Evolutionary conservation across 2,113 vertebrate genomes (phyloP), one percentile per base, ranked within the genome.

Genomic region (Apteryx owenii): DNA sequence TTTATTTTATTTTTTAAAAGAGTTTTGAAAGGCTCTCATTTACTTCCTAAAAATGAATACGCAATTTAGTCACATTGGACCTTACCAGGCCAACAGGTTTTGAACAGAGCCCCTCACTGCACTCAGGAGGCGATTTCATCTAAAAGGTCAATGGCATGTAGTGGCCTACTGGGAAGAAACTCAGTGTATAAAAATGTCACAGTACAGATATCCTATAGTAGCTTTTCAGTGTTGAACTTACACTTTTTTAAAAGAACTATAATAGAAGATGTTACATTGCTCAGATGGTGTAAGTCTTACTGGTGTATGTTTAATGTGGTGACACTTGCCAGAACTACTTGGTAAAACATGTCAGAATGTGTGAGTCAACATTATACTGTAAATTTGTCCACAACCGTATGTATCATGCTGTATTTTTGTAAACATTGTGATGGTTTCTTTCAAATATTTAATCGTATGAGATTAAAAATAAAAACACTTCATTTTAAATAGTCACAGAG

Each of bases 381-480:
- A 90, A 96, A 98, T 94, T 95, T 98, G 95, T 97, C 96, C 94
- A 95, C 82, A 29, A 87, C 91, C 3, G 72, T 97, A 81, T 92
- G 96, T 95, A 94, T 95, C 97, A 94, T 40, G 96, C 87, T 97
- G 92, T 97, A 94, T 97, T 97, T 98, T 98, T 98, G 97, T 98
- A 98, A 97, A 96, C 97, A 97, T 50, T 86, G 97, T 96, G 96
- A 95, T 95, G 90, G 93, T 94, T 98, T 87, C 95, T 97, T 97
- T 95, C 95, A 96, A 94, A 93, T 93, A 51, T 96, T 54, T 95
- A 90, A 94, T 58, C 21, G 40, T 97, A 90, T 87, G 95, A 78
- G 69, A 71, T 91, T 96, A 97, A 97, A 97, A 93, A 93, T 96
- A 96, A 36, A 71, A 95, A 89, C 8, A 9, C 78, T 92, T 95